Evolutionary conservation across 2,888 invertebrate species (phyloP).

Genomic region (Stomorhina lunata): DNA sequence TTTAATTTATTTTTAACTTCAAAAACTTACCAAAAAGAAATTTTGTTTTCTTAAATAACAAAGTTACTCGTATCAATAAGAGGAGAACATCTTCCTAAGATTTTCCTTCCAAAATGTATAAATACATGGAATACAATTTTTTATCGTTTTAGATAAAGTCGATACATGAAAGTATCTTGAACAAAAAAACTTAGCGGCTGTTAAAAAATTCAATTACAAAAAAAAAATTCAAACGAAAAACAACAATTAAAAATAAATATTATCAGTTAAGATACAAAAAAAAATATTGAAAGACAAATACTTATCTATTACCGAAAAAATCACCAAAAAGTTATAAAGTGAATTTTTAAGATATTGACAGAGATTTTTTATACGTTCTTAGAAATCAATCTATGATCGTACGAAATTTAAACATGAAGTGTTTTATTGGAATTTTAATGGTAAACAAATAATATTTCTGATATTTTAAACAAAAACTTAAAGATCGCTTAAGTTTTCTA

Average conservation of each 20-base stretch:
- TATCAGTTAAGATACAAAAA: constrained; percentile 29
- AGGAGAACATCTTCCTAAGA: not conserved
- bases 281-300: not conserved
- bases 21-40: too few species aligned
- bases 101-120: constrained; percentile 23
- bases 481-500: not conserved
- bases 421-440: constrained; percentile 20
- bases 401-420: constrained; percentile 30
- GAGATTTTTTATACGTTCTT: too few species aligned
- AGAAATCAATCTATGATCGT: too few species aligned
- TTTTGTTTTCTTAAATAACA: too few species aligned
- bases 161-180: constrained; percentile 46
- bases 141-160: constrained; percentile 53
- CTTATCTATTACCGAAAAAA: not conserved
- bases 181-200: not conserved
- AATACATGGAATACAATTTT: constrained; percentile 33
- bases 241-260: not conserved
- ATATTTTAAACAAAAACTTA: not conserved
- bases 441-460: constrained; percentile 29
- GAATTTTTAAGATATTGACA: constrained; percentile 6
- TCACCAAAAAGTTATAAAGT: constrained; percentile 5
- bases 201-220: constrained; percentile 24
- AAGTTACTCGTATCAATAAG: not conserved
- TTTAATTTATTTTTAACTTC: too few species aligned
- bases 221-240: not conserved